Evolutionary conservation across 2,888 invertebrate genomes (phyloP), one percentile per base, ranked within the genome.

Genomic region (Rosalia funebris): DNA sequence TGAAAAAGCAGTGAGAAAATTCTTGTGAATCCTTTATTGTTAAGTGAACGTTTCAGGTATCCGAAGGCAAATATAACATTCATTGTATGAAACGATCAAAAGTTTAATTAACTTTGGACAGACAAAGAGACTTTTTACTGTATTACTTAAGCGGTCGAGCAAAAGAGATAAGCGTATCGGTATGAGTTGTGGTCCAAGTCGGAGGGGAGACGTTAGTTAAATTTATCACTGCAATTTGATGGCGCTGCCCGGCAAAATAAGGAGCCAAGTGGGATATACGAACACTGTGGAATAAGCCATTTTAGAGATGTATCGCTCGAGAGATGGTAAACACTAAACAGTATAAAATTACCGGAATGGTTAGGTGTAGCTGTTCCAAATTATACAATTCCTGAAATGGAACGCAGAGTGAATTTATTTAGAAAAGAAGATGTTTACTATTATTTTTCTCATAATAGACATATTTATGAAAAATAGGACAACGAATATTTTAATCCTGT

Each of bases 211-310:
- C 77, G 76, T 80, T 81, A 79, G 73, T 71, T 71, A 71, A 79
- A 81, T 81, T 81, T 81, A 81, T 79, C 72, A 71, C 71, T 61
- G 79, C 77, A 79, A 79, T 80, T 79, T 77, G 78, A 80, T 74
- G 78, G 78, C 75, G 78, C 72, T 69, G 70, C 77, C 77, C 76
- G 75, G 74, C 71, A 69, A 75, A 73, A 74, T 77, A 75, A 79
- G 75, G 74, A 78, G 75, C 74, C 75, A 73, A 74, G 73, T 72
- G 76, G 76, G 75, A 76, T 74, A 67, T 65, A 70, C 71, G 68
- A 73, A 71, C 74, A 71, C 74, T 70, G 71, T 68, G 71, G 74
- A 78, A 75, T 77, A 75, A 78, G 77, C 77, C 75, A 76, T 79
- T 79, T 71, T 69, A 67, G 70, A 76, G 78, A 79, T 72, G 75